Evolutionary conservation across 2,113 vertebrate species (phyloP), one percentile per base, ranked within the genome.

Genomic region (Cisticola juncidis): DNA sequence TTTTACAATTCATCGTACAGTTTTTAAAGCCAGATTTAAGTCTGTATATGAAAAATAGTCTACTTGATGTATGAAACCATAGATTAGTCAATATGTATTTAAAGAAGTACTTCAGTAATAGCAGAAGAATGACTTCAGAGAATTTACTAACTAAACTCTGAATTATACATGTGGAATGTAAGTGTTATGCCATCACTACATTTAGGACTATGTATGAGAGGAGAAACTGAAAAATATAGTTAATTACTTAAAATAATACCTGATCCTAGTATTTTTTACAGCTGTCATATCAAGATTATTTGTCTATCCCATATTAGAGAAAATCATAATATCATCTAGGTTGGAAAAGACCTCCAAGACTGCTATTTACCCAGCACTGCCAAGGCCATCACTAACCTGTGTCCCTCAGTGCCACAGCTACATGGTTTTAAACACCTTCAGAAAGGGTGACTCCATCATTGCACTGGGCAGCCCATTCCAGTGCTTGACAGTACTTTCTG

Each of bases 11-110:
- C 95, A 92, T 97, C 33, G 95, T 96, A 95, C 86, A 97, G 95
- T 95, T 98, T 96, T 96, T 96, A 96, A 97, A 97, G 96, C 95
- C 95, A 95, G 95, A 94, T 97, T 96, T 97, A 96, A 96, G 96
- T 96, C 94, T 95, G 85, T 96, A 56, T 97, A 85, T 96, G 91
- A 97, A 97, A 97, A 97, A 97, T 96, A 94, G 91, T 94, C 92
- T 94, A 92, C 92, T 88, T 97, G 96, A 97, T 96, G 91, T 96
- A 97, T 94, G 93, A 93, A 96, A 92, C 94, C 69, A 71, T 95
- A 94, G 95, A 95, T 96, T 97, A 96, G 93, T 97, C 82, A 96
- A 93, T 94, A 91, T 73, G 62, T 91, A 94, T 96, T 94, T 92
- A 88, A 92, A 94, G 61, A 62, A 92, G 79, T 89, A 80, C 80